These are phyloP conservation scores for Battus philenor DNA, from an alignment of 1,140 invertebrate species.

Conservation along the genomic window DNA sequence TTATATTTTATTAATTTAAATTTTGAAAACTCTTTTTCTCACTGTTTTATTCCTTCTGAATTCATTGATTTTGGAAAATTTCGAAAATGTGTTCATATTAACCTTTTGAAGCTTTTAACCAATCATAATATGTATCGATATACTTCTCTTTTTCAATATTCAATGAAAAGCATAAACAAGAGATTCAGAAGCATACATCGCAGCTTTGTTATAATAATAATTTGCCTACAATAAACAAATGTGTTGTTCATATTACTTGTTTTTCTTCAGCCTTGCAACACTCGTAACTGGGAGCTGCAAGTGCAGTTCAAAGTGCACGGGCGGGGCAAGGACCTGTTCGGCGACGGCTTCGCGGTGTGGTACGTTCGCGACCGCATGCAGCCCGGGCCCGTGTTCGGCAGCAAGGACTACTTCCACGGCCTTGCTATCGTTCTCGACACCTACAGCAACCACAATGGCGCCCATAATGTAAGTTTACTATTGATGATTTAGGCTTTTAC, in stretches of 20 bases:
- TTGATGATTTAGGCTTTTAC: too few species aligned
- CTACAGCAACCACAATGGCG: constrained; percentile 99
- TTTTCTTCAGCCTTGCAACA: constrained; percentile 83
- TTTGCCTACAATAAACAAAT: not conserved
- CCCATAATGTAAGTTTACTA: constrained; percentile 74
- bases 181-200: too few species aligned
- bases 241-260: too few species aligned
- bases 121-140: too few species aligned
- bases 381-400: constrained; percentile 95
- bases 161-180: too few species aligned
- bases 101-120: too few species aligned
- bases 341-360: constrained; percentile 98
- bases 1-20: too few species aligned
- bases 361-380: constrained; percentile 94
- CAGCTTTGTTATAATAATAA: not conserved
- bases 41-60: too few species aligned
- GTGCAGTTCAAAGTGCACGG: constrained; percentile 98
- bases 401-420: constrained; percentile 93
- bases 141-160: too few species aligned
- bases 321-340: constrained; percentile 95
- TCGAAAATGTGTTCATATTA: too few species aligned
- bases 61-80: too few species aligned
- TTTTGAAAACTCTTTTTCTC: too few species aligned
- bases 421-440: constrained; percentile 97
- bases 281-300: constrained; percentile 97